These are phyloP conservation scores for Paralvinella palmiformis DNA, from an alignment of 1,140 invertebrate species.

Conservation along the genomic window DNA sequence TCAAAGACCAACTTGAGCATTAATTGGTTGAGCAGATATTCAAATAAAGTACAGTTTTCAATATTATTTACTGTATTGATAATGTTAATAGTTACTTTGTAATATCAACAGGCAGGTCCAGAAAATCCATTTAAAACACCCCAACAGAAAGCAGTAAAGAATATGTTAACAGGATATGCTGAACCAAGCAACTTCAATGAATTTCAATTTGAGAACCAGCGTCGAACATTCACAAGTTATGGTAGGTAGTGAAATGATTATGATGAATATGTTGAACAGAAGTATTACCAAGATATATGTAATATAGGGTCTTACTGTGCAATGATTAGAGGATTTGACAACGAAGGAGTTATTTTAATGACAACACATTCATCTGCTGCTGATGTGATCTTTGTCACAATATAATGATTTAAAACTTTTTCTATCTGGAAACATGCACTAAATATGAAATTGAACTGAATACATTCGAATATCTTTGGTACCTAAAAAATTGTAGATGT, in stretches of 20 bases:
- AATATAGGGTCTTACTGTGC: no score
- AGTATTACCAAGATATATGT: neutral
- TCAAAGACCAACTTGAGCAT: neutral
- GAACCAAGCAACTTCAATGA: slow-evolving; percentile 92
- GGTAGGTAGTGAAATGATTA: slow-evolving; percentile 52
- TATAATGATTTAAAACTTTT: no score
- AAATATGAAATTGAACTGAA: no score
- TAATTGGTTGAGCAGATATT: neutral
- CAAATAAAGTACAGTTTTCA: neutral
- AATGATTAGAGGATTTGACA: no score
- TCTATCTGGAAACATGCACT: no score
- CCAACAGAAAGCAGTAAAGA: slow-evolving; percentile 77
- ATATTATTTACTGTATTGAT: neutral
- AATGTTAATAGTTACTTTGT: neutral
- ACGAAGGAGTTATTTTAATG: no score
- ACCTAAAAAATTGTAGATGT: no score
- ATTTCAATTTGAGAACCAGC: slow-evolving; percentile 97
- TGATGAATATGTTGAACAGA: slow-evolving; percentile 6
- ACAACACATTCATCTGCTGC: no score
- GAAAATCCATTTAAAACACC: slow-evolving; percentile 85
- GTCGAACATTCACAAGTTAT: slow-evolving; percentile 86
- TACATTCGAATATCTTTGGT: no score
- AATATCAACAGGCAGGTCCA: slow-evolving; percentile 62
- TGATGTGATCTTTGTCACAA: no score
- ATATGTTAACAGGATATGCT: slow-evolving; percentile 89